Percentiles rank a stretch among this genome's conserved stretches.
Evolutionary conservation across 2,113 vertebrate species (phyloP).

Genomic region (Girardinichthys multiradiatus): DNA sequence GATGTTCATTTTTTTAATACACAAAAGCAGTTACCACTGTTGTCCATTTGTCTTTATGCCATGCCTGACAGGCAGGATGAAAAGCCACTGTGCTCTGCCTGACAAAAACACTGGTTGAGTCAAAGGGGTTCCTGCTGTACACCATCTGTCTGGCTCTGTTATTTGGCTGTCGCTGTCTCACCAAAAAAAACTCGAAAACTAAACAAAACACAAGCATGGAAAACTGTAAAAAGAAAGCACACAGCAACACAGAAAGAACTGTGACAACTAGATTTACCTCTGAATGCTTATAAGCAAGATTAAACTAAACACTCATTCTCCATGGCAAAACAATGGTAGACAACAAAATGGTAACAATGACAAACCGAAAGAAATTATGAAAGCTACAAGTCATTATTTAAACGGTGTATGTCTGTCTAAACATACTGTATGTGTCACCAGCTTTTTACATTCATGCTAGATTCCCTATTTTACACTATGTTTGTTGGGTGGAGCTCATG

Average conservation of each 20-base stretch:
- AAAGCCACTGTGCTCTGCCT: slow-evolving; percentile 58
- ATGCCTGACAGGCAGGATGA: slow-evolving; percentile 53
- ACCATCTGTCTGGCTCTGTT: slow-evolving; percentile 58
- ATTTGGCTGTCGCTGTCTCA: slow-evolving; percentile 46
- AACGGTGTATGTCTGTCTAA: neutral
- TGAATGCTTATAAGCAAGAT: neutral
- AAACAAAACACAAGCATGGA: neutral
- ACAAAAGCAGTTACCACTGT: slow-evolving; percentile 26
- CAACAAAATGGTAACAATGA: slow-evolving; percentile 12
- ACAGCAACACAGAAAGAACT: neutral
- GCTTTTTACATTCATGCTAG: slow-evolving; percentile 22
- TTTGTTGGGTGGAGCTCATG: slow-evolving; percentile 31
- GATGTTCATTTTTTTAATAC: slow-evolving; percentile 40
- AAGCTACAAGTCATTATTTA: slow-evolving; percentile 35
- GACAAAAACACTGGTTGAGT: slow-evolving; percentile 69
- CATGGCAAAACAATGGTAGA: neutral
- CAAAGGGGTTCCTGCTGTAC: slow-evolving; percentile 63
- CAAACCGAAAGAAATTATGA: slow-evolving; percentile 15
- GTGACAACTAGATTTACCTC: neutral
- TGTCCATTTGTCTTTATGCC: slow-evolving; percentile 48
- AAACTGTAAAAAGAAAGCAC: slow-evolving; percentile 5
- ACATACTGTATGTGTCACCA: neutral
- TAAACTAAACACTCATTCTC: neutral
- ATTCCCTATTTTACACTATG: slow-evolving; percentile 23
- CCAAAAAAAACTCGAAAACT: slow-evolving; percentile 29